A percentile compares a stretch with the other conserved stretches of the same genome.
Evolutionary conservation across 2,888 invertebrate genomes (phyloP).

Genomic region (Molorchus minor): DNA sequence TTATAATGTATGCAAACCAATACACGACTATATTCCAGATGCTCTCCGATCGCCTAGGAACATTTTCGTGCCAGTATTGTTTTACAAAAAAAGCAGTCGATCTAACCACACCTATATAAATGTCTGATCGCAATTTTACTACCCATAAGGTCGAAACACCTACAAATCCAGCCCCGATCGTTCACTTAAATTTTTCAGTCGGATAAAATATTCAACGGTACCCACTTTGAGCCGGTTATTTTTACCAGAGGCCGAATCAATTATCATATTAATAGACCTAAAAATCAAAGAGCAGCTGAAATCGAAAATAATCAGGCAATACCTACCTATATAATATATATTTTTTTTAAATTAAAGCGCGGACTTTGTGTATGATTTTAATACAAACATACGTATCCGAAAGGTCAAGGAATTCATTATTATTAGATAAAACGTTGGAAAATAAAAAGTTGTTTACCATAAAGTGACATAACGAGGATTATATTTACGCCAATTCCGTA

Average conservation of each 20-base stretch:
- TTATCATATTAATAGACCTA: neutral
- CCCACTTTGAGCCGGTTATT: neutral
- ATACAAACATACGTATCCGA: constrained; percentile 4
- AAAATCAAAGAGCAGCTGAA: neutral
- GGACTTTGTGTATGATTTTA: neutral
- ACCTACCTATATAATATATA: neutral
- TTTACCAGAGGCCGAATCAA: neutral
- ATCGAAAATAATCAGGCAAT: neutral
- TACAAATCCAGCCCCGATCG: too few relatives aligned
- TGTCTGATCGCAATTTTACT: too few relatives aligned
- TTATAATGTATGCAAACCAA: too few relatives aligned
- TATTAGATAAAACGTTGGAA: constrained; percentile 10
- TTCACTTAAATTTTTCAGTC: too few relatives aligned
- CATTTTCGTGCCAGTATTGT: too few relatives aligned
- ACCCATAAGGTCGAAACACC: too few relatives aligned
- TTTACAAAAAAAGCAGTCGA: too few relatives aligned
- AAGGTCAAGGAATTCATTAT: constrained; percentile 13
- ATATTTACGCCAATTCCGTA: constrained; percentile 9
- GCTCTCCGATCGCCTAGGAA: too few relatives aligned
- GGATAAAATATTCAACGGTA: too few relatives aligned
- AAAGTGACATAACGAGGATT: constrained; percentile 14
- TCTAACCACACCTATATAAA: too few relatives aligned
- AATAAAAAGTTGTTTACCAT: constrained; percentile 8
- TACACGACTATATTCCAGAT: too few relatives aligned
- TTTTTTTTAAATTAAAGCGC: too few relatives aligned